These are phyloP conservation scores for Drosophila sp. DNA, from an alignment of 1,140 invertebrate species.

Conservation along the genomic window DNA sequence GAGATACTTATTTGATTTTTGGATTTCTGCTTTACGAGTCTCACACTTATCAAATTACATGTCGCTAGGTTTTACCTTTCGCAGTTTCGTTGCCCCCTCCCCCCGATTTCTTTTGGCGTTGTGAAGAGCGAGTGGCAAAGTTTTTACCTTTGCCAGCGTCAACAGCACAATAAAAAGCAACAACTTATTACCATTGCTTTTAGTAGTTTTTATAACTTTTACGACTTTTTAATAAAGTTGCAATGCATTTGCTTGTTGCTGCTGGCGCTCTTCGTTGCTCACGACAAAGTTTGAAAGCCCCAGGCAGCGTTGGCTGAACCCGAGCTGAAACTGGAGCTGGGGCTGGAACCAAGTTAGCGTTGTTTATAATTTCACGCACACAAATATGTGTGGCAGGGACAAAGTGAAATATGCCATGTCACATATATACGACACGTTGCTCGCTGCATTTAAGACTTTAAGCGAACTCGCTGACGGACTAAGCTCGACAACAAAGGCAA, in stretches of 20 bases:
- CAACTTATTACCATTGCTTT: slow-evolving; percentile 82
- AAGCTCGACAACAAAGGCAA: slow-evolving; percentile 51
- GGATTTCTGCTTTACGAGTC: slow-evolving; percentile 4
- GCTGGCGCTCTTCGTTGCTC: slow-evolving; percentile 41
- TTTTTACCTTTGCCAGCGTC: slow-evolving; percentile 39
- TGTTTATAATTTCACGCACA: slow-evolving; percentile 58
- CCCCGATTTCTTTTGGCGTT: slow-evolving; percentile 8
- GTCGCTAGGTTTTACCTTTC: slow-evolving; percentile 12
- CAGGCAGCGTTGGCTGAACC: slow-evolving; percentile 31
- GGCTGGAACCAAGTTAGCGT: slow-evolving; percentile 32
- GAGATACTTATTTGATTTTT: slow-evolving; percentile 40
- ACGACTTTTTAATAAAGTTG: slow-evolving; percentile 83
- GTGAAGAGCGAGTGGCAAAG: slow-evolving; percentile 24
- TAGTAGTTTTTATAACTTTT: slow-evolving; percentile 83
- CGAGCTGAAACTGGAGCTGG: not conserved
- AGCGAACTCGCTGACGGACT: slow-evolving; percentile 65
- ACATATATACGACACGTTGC: slow-evolving; percentile 63
- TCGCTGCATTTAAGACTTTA: slow-evolving; percentile 65
- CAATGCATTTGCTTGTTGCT: slow-evolving; percentile 76
- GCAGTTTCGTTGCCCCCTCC: not conserved
- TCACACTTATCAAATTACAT: slow-evolving; percentile 51
- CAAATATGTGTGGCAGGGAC: slow-evolving; percentile 8
- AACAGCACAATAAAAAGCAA: slow-evolving; percentile 62
- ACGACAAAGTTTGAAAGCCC: slow-evolving; percentile 70
- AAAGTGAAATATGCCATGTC: slow-evolving; percentile 69